Evolutionary conservation across 2,113 vertebrate species (phyloP), one percentile per base, ranked within the genome.

Genomic region (Pachypanchax playfairii): DNA sequence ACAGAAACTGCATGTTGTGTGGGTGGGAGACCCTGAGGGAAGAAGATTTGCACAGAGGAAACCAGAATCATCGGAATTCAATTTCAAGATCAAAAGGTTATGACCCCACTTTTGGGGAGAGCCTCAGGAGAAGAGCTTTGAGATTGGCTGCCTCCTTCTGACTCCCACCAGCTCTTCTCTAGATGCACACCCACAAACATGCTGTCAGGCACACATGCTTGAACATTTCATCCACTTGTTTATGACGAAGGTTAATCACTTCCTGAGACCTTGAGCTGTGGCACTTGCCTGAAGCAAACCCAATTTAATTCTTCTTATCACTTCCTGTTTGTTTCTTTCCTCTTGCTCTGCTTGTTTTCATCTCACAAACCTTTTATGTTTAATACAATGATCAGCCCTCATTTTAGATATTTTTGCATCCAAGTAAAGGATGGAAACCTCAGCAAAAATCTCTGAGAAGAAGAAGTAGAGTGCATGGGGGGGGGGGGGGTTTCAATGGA

Each of bases 71-170:
- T 86, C 8, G 58, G 69, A 87, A 90, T 91, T 91, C 77, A 86
- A 89, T 89, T 89, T 88, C 87, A 68, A 82, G 82, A 87, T 87
- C 83, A 70, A 43, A 60, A 79, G 86, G 87, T 83, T 77, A 82
- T 76, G 86, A 88, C 80, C 88, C 80, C 82, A 83, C 73, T 81
- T 87, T 85, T 85, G 82, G 73, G 77, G 59, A 76, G 71, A 73
- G 83, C 83, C 80, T 77, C 63, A 55, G 80, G 71, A 86, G 75
- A 83, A 56, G 61, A 58, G 74, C 41, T 77, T 65, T 62, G 55
- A 84, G 76, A 72, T 77, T 79, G 83, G 57, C 77, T 79, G 78
- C 76, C 80, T 59, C 71, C 77, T 48, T 66, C 44, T 26, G 13
- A 70, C 69, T 83, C 66, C 75, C 73, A 77, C 82, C 71, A 78